Evolutionary conservation across 2,797 vertebrate species (phyloP).

Genomic region (Hemibagrus guttatus): DNA sequence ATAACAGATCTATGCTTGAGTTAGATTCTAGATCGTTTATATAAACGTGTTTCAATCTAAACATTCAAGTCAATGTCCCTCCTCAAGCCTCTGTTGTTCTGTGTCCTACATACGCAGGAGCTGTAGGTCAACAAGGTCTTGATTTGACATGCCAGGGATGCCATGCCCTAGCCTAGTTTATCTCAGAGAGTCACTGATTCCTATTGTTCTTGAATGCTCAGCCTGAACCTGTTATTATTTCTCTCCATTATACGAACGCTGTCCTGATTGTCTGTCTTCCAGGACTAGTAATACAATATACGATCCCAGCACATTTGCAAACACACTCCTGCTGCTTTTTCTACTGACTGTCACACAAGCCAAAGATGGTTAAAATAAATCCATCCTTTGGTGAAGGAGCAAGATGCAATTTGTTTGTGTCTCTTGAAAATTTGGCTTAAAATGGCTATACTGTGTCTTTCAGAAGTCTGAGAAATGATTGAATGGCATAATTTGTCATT

Average conservation of each 20-base stretch:
- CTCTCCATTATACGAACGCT: slow-evolving; percentile 27
- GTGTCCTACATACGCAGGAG: neutral
- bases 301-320: slow-evolving; percentile 61
- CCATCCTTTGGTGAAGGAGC: slow-evolving; percentile 69
- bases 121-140: neutral
- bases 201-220: slow-evolving; percentile 44
- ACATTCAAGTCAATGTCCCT: neutral
- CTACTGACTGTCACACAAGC: slow-evolving; percentile 66
- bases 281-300: slow-evolving; percentile 31
- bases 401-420: slow-evolving; percentile 83
- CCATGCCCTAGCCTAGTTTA: slow-evolving; percentile 15
- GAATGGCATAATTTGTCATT: neutral
- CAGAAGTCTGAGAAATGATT: neutral
- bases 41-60: neutral
- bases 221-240: slow-evolving; percentile 26
- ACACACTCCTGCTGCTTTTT: slow-evolving; percentile 66
- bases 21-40: neutral
- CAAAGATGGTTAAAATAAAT: slow-evolving; percentile 76
- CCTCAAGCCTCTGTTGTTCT: neutral
- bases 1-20: neutral
- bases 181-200: slow-evolving; percentile 4
- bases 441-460: neutral
- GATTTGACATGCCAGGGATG: slow-evolving; percentile 13
- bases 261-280: slow-evolving; percentile 29
- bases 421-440: slow-evolving; percentile 76